These are phyloP conservation scores for Scarus forsteni DNA, from an alignment of 2,797 vertebrate genomes.

Conservation along the genomic window DNA sequence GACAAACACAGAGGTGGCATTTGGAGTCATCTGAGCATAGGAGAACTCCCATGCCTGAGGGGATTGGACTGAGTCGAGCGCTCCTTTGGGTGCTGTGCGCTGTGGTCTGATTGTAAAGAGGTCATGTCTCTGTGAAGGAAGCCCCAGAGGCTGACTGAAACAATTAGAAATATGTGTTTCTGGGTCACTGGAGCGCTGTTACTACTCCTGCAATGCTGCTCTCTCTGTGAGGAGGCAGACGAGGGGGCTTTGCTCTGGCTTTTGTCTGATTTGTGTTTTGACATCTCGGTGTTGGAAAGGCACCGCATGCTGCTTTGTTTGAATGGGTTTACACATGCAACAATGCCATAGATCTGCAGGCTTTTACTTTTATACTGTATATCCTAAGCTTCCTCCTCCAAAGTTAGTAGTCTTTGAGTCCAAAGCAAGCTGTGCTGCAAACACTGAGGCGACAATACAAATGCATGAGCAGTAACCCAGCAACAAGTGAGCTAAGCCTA, in stretches of 20 bases:
- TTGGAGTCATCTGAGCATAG: constrained; percentile 54
- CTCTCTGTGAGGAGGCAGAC: constrained; percentile 43
- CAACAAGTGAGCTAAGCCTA: constrained; percentile 49
- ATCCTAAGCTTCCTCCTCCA: constrained; percentile 51
- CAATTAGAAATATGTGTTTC: constrained; percentile 83
- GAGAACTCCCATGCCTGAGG: constrained; percentile 57
- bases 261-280: constrained; percentile 51
- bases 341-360: constrained; percentile 40
- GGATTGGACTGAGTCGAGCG: constrained; percentile 40
- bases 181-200: constrained; percentile 78
- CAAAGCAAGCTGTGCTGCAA: constrained; percentile 60
- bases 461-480: constrained; percentile 48
- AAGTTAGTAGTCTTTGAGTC: constrained; percentile 62
- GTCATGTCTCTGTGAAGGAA: constrained; percentile 65
- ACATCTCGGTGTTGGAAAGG: constrained; percentile 27
- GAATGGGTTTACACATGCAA: constrained; percentile 42
- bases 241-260: constrained; percentile 51
- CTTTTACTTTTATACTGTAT: constrained; percentile 49
- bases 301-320: constrained; percentile 45
- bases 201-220: constrained; percentile 52
- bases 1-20: constrained; percentile 58
- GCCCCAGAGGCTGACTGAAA: constrained; percentile 70
- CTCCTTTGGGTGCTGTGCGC: constrained; percentile 57
- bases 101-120: constrained; percentile 71
- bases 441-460: constrained; percentile 47